phyloP scores from a whole-genome alignment of 1,140 invertebrate genomes.

The Lineus longissimus region DNA sequence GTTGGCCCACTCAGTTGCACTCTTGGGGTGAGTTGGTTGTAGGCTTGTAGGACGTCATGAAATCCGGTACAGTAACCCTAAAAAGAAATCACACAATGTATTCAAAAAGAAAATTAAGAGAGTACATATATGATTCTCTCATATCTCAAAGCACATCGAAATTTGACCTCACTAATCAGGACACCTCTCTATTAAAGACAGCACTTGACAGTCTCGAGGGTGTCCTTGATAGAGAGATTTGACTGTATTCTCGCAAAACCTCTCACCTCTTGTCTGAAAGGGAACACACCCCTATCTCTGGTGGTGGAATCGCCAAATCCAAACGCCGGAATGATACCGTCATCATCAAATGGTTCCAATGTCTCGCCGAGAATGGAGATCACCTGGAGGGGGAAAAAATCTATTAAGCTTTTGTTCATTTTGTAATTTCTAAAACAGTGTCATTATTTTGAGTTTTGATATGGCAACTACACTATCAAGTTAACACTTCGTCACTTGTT shows the following conservation, averaged over 20 bases:
- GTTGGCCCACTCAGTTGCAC: conserved; percentile 54
- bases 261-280: conserved; percentile 37
- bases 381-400: conserved; percentile 33
- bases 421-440: neutral
- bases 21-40: conserved; percentile 38
- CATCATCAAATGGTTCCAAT: conserved; percentile 53
- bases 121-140: no score
- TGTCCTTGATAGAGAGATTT: no score
- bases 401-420: neutral
- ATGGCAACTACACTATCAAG: neutral
- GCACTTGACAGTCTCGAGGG: no score
- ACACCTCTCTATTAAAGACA: no score
- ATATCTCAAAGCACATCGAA: no score
- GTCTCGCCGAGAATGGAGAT: conserved; percentile 55
- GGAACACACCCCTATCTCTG: conserved; percentile 52
- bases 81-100: conserved; percentile 10
- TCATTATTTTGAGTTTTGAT: neutral
- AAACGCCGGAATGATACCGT: conserved; percentile 54
- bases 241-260: neutral
- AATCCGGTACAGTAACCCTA: conserved; percentile 36
- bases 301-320: conserved; percentile 56
- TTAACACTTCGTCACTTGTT: neutral
- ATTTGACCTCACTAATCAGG: no score
- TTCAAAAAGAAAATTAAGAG: neutral
- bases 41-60: conserved; percentile 34